A percentile compares a stretch with the other conserved stretches of the same genome.
phyloP scores from a whole-genome alignment of 1,140 invertebrate species.

The Tribolium madens region DNA sequence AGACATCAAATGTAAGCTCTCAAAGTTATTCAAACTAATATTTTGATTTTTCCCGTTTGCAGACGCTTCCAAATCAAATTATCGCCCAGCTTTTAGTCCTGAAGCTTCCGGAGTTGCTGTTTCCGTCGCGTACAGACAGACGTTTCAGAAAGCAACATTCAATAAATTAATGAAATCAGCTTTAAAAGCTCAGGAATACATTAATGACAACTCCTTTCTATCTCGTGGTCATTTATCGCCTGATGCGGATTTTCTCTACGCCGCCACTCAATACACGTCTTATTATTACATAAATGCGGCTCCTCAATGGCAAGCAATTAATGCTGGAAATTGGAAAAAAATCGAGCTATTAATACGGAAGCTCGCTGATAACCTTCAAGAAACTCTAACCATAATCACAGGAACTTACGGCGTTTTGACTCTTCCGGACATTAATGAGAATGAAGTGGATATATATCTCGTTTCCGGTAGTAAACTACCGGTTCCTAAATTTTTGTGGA shows the following conservation, averaged over 20 bases:
- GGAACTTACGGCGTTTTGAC: slow-evolving; percentile 64
- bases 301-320: slow-evolving; percentile 70
- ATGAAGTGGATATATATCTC: slow-evolving; percentile 62
- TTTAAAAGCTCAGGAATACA: slow-evolving; percentile 59
- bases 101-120: slow-evolving; percentile 55
- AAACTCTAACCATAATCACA: slow-evolving; percentile 64
- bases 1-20: slow-evolving; percentile 58
- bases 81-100: slow-evolving; percentile 60
- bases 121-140: slow-evolving; percentile 56
- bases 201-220: slow-evolving; percentile 63
- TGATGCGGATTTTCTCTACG: slow-evolving; percentile 69
- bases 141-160: slow-evolving; percentile 62
- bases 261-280: slow-evolving; percentile 66
- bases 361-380: slow-evolving; percentile 51
- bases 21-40: slow-evolving; percentile 15
- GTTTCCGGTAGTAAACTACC: slow-evolving; percentile 59
- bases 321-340: slow-evolving; percentile 68
- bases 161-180: slow-evolving; percentile 61
- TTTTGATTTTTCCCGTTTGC: slow-evolving; percentile 40
- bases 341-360: slow-evolving; percentile 65
- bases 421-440: slow-evolving; percentile 57
- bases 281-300: slow-evolving; percentile 70
- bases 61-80: slow-evolving; percentile 59
- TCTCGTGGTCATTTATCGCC: slow-evolving; percentile 70
- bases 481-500: slow-evolving; percentile 68